Percentiles rank a stretch among this genome's conserved stretches.
These are phyloP conservation scores for Tenthredo livida DNA, from an alignment of 2,888 invertebrate species.

Conservation along the genomic window DNA sequence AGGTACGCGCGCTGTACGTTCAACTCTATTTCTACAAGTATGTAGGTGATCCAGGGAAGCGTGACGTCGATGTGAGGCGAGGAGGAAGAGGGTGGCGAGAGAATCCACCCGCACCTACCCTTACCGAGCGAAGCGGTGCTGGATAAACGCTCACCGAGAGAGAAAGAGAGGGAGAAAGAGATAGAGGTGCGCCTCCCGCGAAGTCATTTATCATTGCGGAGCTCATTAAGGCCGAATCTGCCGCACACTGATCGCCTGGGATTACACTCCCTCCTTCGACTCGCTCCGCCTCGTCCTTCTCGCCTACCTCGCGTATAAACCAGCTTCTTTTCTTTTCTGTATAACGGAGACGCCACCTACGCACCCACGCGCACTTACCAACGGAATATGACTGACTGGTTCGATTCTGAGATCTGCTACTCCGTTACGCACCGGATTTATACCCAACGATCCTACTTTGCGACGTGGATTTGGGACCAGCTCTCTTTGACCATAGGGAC, in stretches of 20 bases:
- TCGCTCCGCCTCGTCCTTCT: constrained; percentile 28
- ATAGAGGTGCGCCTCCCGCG: constrained; percentile 78
- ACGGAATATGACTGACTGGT: constrained; percentile 48
- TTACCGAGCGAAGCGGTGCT: constrained; percentile 56
- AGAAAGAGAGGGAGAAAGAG: constrained; percentile 59
- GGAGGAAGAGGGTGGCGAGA: constrained; percentile 56
- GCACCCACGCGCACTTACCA: constrained; percentile 55
- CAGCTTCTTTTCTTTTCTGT: constrained; percentile 33
- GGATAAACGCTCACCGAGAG: constrained; percentile 68
- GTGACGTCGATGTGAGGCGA: constrained; percentile 30
- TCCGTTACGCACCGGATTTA: constrained; percentile 53
- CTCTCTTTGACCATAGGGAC: not conserved
- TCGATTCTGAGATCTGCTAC: constrained; percentile 51
- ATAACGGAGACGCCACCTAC: constrained; percentile 51
- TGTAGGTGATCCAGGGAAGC: constrained; percentile 21
- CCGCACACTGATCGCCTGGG: constrained; percentile 75
- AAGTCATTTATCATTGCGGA: constrained; percentile 79
- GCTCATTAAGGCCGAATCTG: constrained; percentile 79
- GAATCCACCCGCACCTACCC: constrained; percentile 56
- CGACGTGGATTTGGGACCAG: not conserved
- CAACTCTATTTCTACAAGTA: not conserved
- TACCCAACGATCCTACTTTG: not conserved
- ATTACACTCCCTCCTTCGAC: constrained; percentile 66
- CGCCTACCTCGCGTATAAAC: constrained; percentile 17
- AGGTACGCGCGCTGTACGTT: not conserved